A percentile compares a stretch with the other conserved stretches of the same genome.
Evolutionary conservation across 2,888 invertebrate genomes (phyloP).

Genomic region (Alentia gelatinosa): DNA sequence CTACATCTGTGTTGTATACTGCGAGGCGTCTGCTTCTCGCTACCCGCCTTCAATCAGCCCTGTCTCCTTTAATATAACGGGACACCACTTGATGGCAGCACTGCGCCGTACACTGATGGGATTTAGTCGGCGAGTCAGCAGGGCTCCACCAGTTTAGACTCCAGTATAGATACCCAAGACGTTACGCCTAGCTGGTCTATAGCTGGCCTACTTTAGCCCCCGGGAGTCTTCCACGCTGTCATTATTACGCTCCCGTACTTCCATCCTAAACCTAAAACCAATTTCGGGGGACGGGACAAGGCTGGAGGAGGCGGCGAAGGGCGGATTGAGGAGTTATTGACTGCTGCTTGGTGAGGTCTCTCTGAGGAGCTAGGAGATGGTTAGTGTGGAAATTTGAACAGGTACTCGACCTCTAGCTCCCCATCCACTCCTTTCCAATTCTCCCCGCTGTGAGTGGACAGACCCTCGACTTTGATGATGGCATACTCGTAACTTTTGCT

Average conservation of each 20-base stretch:
- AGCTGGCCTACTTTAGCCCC: conserved; percentile 27
- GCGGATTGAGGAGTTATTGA: not conserved
- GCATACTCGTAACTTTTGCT: too few species aligned
- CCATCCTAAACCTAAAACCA: not conserved
- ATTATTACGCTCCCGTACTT: conserved; percentile 44
- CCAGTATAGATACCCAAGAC: not conserved
- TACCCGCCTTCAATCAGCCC: not conserved
- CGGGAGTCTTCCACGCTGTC: not conserved
- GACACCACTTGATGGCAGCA: not conserved
- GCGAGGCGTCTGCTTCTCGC: too few species aligned
- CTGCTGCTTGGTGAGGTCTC: not conserved
- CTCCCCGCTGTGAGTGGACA: too few species aligned
- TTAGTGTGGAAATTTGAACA: conserved; percentile 7
- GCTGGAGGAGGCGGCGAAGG: not conserved
- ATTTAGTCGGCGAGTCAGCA: not conserved
- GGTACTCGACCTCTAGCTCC: not conserved
- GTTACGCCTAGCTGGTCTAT: conserved; percentile 8
- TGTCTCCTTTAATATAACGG: not conserved
- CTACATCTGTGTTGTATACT: too few species aligned
- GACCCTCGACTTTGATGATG: too few species aligned
- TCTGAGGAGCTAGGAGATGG: not conserved
- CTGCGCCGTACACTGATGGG: not conserved
- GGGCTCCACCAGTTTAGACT: conserved; percentile 36
- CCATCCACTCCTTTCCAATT: too few species aligned
- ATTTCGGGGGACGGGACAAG: not conserved